Percentiles rank a stretch among this genome's conserved stretches.
These are phyloP conservation scores for Nerophis lumbriciformis DNA, from an alignment of 2,113 vertebrate genomes.

Conservation along the genomic window DNA sequence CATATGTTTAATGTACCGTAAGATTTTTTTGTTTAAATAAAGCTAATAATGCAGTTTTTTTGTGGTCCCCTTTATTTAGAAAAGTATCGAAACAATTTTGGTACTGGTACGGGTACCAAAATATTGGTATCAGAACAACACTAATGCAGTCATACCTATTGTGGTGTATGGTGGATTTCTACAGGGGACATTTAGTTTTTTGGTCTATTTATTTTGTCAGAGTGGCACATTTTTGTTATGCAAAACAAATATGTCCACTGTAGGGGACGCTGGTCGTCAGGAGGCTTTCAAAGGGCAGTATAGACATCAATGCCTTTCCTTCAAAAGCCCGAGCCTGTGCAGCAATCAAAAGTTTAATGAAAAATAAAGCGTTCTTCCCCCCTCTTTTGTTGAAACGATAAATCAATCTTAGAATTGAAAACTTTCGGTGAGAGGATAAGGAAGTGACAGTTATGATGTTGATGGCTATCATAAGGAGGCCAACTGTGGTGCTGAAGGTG, in stretches of 20 bases:
- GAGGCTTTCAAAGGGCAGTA: slow-evolving; percentile 30
- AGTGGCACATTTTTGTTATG: too few species aligned
- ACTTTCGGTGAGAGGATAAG: slow-evolving; percentile 55
- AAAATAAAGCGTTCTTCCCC: slow-evolving; percentile 41
- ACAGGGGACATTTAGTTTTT: too few species aligned
- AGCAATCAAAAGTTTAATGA: slow-evolving; percentile 62
- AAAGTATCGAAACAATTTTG: too few species aligned
- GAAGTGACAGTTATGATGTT: slow-evolving; percentile 67
- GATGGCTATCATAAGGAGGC: slow-evolving; percentile 61
- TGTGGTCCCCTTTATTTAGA: too few species aligned
- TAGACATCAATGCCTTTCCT: slow-evolving; percentile 34
- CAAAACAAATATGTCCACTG: too few species aligned
- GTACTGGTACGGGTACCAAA: too few species aligned
- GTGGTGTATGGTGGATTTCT: background rate
- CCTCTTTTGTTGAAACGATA: slow-evolving; percentile 50
- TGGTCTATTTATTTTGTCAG: too few species aligned
- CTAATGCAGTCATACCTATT: slow-evolving; percentile 53
- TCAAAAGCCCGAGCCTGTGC: slow-evolving; percentile 52
- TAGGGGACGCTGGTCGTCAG: too few species aligned
- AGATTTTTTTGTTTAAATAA: too few species aligned
- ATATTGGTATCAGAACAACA: too few species aligned
- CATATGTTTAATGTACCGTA: too few species aligned
- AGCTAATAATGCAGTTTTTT: too few species aligned
- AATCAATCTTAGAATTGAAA: slow-evolving; percentile 71
- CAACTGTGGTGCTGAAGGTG: slow-evolving; percentile 32